phyloP scores from a whole-genome alignment of 2,113 vertebrate species.

The Etheostoma spectabile region DNA sequence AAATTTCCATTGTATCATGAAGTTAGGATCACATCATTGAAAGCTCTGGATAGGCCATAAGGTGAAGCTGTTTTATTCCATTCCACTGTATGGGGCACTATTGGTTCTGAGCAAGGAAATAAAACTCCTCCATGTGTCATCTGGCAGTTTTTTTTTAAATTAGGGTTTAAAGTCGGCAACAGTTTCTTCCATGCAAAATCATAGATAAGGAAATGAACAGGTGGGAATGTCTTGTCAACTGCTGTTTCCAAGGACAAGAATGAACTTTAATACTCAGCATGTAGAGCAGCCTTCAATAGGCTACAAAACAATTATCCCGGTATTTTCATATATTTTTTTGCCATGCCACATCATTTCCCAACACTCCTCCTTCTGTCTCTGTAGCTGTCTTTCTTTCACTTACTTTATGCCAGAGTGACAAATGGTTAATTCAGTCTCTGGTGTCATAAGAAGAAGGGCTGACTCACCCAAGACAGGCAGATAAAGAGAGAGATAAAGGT shows the following conservation, averaged over 20 bases:
- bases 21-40: neutral
- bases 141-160: no score
- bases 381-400: constrained; percentile 1
- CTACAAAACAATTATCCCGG: neutral
- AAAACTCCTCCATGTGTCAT: no score
- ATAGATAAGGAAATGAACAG: no score
- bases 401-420: constrained; percentile 38
- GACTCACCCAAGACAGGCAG: constrained; percentile 61
- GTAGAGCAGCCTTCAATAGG: neutral
- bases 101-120: no score
- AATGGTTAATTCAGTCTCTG: constrained; percentile 50
- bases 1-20: neutral
- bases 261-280: neutral
- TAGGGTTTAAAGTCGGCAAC: no score
- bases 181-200: no score
- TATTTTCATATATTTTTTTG: neutral
- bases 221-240: neutral
- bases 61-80: no score
- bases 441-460: constrained; percentile 61
- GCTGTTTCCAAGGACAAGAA: neutral
- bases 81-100: no score
- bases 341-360: neutral
- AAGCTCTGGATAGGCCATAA: no score
- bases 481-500: constrained; percentile 45
- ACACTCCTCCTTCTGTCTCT: constrained; percentile 4